phyloP scores from a whole-genome alignment of 1,140 invertebrate genomes.

The Teleopsis dalmanni region DNA sequence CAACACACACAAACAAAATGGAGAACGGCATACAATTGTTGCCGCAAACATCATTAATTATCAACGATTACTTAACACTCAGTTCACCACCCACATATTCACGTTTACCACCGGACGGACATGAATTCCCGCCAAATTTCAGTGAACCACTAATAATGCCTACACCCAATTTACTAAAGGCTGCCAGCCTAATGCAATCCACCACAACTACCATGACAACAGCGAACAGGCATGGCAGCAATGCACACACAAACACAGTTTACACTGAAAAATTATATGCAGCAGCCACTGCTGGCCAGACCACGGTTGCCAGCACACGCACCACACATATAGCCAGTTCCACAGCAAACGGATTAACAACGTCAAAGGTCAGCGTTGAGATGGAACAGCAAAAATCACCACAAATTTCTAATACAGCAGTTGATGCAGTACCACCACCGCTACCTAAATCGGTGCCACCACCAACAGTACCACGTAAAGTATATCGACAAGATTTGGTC shows the following conservation, averaged over 20 bases:
- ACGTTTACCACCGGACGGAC: slow-evolving; percentile 76
- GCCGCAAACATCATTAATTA: slow-evolving; percentile 28
- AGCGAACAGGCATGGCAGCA: slow-evolving; percentile 13
- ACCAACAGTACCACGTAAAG: slow-evolving; percentile 32
- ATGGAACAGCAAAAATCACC: not conserved
- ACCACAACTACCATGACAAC: slow-evolving; percentile 12
- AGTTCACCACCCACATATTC: slow-evolving; percentile 49
- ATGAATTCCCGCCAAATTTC: slow-evolving; percentile 74
- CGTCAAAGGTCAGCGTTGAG: not conserved
- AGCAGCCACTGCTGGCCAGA: slow-evolving; percentile 8
- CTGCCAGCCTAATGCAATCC: slow-evolving; percentile 12
- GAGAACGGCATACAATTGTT: slow-evolving; percentile 18
- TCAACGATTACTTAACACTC: slow-evolving; percentile 32
- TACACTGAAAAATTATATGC: slow-evolving; percentile 14
- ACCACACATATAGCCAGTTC: slow-evolving; percentile 12
- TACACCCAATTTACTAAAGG: slow-evolving; percentile 19
- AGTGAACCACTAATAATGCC: slow-evolving; percentile 51
- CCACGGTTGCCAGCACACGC: slow-evolving; percentile 12
- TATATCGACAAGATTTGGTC: slow-evolving; percentile 39
- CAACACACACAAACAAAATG: slow-evolving; percentile 16
- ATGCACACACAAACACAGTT: slow-evolving; percentile 15
- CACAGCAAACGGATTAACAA: not conserved
- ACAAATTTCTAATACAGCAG: not conserved
- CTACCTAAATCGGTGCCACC: slow-evolving; percentile 39
- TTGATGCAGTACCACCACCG: slow-evolving; percentile 20